phyloP scores from a whole-genome alignment of 2,113 vertebrate genomes.

The Alouatta palliata region DNA sequence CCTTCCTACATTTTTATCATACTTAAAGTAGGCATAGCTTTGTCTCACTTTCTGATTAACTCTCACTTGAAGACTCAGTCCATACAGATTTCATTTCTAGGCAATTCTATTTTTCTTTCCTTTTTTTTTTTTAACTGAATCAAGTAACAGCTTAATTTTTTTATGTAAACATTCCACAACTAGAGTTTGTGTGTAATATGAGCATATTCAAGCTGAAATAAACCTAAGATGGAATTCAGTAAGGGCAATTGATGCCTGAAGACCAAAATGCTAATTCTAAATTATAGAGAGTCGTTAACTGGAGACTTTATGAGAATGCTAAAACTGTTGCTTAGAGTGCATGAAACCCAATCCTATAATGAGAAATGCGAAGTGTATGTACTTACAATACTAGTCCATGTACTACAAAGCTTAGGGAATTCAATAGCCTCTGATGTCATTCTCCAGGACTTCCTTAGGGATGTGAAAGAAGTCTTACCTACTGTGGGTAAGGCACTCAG shows the following conservation, averaged over 20 bases:
- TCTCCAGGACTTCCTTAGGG: neutral
- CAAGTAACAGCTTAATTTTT: neutral
- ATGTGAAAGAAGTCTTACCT: neutral
- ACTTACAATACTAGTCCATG: neutral
- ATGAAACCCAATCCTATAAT: neutral
- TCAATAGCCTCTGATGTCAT: neutral
- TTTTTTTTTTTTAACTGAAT: neutral
- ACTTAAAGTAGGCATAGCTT: neutral
- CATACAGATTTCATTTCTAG: neutral
- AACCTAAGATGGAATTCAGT: neutral
- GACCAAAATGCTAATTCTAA: neutral
- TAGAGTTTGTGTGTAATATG: neutral
- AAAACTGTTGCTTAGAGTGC: neutral
- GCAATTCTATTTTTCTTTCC: neutral
- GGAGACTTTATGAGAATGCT: neutral
- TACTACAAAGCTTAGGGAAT: neutral
- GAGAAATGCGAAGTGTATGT: neutral
- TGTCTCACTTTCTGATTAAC: neutral
- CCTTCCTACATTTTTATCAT: neutral
- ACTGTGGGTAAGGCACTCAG: neutral
- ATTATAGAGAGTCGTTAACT: neutral
- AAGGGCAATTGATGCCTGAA: neutral
- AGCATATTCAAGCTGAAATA: neutral
- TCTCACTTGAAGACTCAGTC: neutral
- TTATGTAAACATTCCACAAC: neutral